Evolutionary conservation across 2,113 vertebrate genomes (phyloP), one percentile per base, ranked within the genome.

Genomic region (Motacilla alba): DNA sequence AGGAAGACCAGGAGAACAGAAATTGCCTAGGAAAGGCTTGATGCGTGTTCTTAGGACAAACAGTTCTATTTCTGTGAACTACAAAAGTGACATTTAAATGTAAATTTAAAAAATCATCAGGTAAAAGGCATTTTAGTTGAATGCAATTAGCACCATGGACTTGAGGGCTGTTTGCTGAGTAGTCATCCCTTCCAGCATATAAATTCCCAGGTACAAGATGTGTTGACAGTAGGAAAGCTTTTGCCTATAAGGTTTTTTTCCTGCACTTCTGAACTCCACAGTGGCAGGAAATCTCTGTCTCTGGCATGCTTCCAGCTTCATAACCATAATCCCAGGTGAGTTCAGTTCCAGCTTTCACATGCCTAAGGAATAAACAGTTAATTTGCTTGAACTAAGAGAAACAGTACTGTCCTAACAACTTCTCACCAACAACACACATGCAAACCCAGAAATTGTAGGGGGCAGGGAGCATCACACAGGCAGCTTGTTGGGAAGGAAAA

Each of bases 271-370:
- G 94, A 83, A 97, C 93, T 30, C 98, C 98, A 67, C 99, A 99
- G 5, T 98, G 96, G 94, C 99, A 99, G 37, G 97, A 79, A 89
- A 98, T 98, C 94, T 98, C 98, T 41, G 96, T 98, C 49, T 97
- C 97, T 46, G 98, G 97, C 47, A 96, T 33, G 73, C 97, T 98
- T 56, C 96, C 97, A 46, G 95, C 82, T 93, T 98, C 86, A 50
- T 98, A 98, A 47, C 96, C 98, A 94, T 99, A 99, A 93, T 99
- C 98, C 99, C 99, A 99, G 0, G 99, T 99, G 88, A 99, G 98
- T 96, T 99, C 99, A 0, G 99, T 98, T 92, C 99, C 99, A 47
- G 99, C 98, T 97, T 97, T 98, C 93, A 99, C 97, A 18, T 96
- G 95, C 76, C 99, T 99, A 97, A 67, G 91, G 97, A 87, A 89